These are phyloP conservation scores for Odobenus rosmarus DNA, from an alignment of 2,113 vertebrate species.

Conservation along the genomic window DNA sequence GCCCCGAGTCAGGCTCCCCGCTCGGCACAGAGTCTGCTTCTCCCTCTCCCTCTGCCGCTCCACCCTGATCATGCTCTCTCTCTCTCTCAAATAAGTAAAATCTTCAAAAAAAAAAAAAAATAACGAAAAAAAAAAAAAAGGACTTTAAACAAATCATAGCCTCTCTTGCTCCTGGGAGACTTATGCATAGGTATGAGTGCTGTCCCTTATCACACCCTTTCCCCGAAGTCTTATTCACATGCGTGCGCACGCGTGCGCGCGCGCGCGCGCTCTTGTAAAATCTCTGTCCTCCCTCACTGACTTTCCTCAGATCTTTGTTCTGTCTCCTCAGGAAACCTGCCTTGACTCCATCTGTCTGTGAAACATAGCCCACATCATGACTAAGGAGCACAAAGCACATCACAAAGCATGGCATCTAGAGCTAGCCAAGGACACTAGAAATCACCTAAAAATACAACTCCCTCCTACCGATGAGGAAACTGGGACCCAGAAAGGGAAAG, in stretches of 20 bases:
- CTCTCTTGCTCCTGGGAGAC: neutral
- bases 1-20: neutral
- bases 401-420: too few species aligned
- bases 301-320: neutral
- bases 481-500: neutral
- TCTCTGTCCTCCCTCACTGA: neutral
- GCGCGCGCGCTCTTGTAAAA: neutral
- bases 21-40: neutral
- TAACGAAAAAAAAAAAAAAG: neutral
- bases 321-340: neutral
- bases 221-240: neutral
- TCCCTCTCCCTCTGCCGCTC: neutral
- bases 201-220: neutral
- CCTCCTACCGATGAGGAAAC: neutral
- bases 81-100: neutral
- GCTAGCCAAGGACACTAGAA: neutral
- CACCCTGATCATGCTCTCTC: neutral
- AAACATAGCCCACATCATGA: neutral
- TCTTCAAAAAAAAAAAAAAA: neutral
- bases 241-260: too few species aligned
- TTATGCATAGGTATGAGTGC: too few species aligned
- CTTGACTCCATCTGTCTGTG: neutral
- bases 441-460: neutral
- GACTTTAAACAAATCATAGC: constrained; percentile 47
- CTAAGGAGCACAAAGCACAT: neutral